phyloP scores from a whole-genome alignment of 2,113 vertebrate species.

The Xyliphius kryptos region DNA sequence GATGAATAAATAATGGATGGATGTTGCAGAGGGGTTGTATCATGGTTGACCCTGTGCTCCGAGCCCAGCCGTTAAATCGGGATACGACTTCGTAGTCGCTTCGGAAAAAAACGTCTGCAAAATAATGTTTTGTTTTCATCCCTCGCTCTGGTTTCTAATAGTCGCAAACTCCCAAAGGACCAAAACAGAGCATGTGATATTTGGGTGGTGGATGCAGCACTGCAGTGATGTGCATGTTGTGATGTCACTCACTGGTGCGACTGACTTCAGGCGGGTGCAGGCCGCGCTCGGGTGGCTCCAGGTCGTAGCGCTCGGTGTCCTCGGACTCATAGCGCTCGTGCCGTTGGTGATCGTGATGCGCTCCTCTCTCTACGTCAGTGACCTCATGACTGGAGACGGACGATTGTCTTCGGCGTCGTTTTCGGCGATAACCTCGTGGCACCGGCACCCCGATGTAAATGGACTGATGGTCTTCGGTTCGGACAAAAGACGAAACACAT shows the following conservation, averaged over 20 bases:
- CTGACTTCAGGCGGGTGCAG: slow-evolving; percentile 61
- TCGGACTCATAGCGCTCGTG: slow-evolving; percentile 57
- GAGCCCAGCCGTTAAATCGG: too few relatives aligned
- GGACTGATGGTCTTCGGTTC: slow-evolving; percentile 72
- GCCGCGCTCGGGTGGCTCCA: slow-evolving; percentile 53
- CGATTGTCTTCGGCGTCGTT: slow-evolving; percentile 70
- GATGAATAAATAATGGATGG: too few relatives aligned
- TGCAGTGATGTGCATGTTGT: too few relatives aligned
- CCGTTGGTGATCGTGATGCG: slow-evolving; percentile 54
- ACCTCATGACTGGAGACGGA: slow-evolving; percentile 61
- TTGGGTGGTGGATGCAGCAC: too few relatives aligned
- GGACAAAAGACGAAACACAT: not conserved
- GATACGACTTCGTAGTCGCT: too few relatives aligned
- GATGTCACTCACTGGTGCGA: slow-evolving; percentile 74
- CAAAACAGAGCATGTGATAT: too few relatives aligned
- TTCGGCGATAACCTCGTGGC: slow-evolving; percentile 73
- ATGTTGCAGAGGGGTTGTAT: too few relatives aligned
- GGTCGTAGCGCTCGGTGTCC: slow-evolving; percentile 54
- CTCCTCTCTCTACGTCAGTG: slow-evolving; percentile 50
- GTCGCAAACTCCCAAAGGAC: too few relatives aligned
- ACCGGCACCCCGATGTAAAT: slow-evolving; percentile 86
- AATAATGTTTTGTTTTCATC: too few relatives aligned
- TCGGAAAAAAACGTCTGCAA: too few relatives aligned
- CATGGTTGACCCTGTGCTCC: too few relatives aligned
- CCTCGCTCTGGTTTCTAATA: too few relatives aligned